A percentile compares a stretch with the other conserved stretches of the same genome.
phyloP scores from a whole-genome alignment of 2,113 vertebrate species.

The Myrmecobius fasciatus region DNA sequence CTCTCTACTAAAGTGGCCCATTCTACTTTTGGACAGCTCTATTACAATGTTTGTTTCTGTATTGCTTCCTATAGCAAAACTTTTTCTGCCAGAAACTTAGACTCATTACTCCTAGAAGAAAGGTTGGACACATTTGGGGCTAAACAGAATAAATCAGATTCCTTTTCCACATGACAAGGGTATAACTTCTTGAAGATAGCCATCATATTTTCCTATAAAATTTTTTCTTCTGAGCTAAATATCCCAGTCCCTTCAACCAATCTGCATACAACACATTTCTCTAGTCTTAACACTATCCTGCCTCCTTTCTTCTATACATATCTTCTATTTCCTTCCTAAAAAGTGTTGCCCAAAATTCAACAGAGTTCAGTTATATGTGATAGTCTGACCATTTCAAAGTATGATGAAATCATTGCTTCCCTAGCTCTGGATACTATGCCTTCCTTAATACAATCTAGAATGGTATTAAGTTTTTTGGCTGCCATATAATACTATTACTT shows the following conservation, averaged over 20 bases:
- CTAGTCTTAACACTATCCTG: background rate
- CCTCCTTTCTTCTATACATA: background rate
- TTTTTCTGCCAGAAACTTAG: background rate
- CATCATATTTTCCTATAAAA: background rate
- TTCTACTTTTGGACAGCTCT: background rate
- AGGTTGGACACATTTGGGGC: background rate
- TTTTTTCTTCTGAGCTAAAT: background rate
- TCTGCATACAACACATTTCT: background rate
- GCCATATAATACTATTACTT: background rate
- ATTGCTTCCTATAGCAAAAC: background rate
- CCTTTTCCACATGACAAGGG: background rate
- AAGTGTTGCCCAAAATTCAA: background rate
- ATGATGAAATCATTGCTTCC: background rate
- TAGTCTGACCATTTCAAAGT: background rate
- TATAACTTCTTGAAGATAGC: background rate
- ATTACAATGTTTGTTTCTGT: background rate
- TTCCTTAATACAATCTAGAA: background rate
- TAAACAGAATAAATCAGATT: background rate
- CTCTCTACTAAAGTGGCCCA: background rate
- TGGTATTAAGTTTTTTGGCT: background rate
- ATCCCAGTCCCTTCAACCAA: background rate
- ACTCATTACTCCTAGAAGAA: background rate
- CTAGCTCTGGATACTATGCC: background rate
- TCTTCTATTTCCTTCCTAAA: background rate
- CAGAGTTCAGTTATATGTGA: background rate